These are phyloP conservation scores for Drosophila antonietae DNA, from an alignment of 2,888 invertebrate species.

Conservation along the genomic window DNA sequence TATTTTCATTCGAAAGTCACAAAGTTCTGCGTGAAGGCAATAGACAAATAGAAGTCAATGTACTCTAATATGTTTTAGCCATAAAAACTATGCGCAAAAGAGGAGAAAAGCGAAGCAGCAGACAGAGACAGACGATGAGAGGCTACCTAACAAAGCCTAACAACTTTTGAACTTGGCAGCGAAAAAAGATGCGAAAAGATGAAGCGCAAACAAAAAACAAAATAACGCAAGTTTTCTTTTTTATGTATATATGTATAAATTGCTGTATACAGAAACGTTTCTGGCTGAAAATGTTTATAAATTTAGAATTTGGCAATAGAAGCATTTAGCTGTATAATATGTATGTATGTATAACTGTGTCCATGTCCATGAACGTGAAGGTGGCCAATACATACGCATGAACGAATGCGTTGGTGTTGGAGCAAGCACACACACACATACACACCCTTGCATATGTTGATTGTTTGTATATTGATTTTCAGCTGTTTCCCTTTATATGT, in stretches of 20 bases:
- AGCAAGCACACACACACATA: conserved; percentile 9
- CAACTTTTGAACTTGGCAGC: conserved; percentile 72
- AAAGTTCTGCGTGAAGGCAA: conserved; percentile 23
- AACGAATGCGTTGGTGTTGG: conserved; percentile 27
- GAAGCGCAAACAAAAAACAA: conserved; percentile 31
- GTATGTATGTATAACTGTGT: conserved; percentile 17
- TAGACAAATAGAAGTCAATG: conserved; percentile 47
- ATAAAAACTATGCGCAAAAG: conserved; percentile 29
- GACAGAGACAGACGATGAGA: conserved; percentile 22
- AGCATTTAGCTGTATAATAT: background rate
- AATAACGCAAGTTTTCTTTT: conserved; percentile 23
- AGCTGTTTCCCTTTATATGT: conserved; percentile 47
- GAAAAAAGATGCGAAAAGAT: conserved; percentile 39
- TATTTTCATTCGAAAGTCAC: conserved; percentile 3
- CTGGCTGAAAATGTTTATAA: conserved; percentile 41
- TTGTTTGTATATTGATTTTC: conserved; percentile 61
- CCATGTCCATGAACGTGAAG: conserved; percentile 73
- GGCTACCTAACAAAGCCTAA: conserved; percentile 30
- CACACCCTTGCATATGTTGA: conserved; percentile 1
- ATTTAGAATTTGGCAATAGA: conserved; percentile 54
- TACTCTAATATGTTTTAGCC: conserved; percentile 36
- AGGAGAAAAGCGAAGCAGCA: conserved; percentile 6
- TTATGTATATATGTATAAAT: background rate
- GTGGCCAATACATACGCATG: conserved; percentile 42
- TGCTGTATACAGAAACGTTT: background rate